Evolutionary conservation across 2,888 invertebrate species (phyloP), one percentile per base, ranked within the genome.

Genomic region (Zootermopsis nevadensis): DNA sequence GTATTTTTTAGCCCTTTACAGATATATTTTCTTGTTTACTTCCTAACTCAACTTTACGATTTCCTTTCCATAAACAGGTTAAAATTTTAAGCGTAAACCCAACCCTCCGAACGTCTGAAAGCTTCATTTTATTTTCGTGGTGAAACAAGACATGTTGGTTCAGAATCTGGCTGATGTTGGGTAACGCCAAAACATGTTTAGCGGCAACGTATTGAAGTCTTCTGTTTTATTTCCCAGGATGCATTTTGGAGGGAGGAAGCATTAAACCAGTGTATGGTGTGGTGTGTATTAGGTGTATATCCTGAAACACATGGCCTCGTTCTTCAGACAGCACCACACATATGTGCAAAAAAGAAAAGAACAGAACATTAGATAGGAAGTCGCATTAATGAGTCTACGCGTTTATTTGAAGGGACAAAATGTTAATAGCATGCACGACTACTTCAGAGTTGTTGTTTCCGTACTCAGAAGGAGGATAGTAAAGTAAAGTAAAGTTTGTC

Each of bases 141-240:
- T 30, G 69, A 69, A 33, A 69, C 60, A 60, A 60, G 60, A 48
- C 48, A 48, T 48, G 48, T 48, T 48, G 48, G 12, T 48, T 60
- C n/a, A 27, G n/a, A 60, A 60, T n/a, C 60, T 60, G n/a, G 24
- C n/a, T n/a, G 48, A 48, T 60, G 33, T 69, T 6, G 31, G 33
- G 31, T 33, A 69, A 69, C 31, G 33, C 69, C 6, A 10, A 66
- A 66, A 66, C 66, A 30, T 27, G n/a, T 66, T 66, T 66, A 31
- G 69, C 69, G 33, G 33, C 69, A 6, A 19, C 31, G 22, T 60
- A n/a, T n/a, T 60, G 60, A 27, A 60, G 60, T 6, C 27, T 33
- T 69, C 69, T 69, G 69, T 69, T 69, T 69, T 33, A 69, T 69
- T 69, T 69, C 69, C 69, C 69, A 69, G 19, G 69, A 33, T 69